Evolutionary conservation across 2,113 vertebrate species (phyloP).

Genomic region (Hemiscyllium ocellatum): DNA sequence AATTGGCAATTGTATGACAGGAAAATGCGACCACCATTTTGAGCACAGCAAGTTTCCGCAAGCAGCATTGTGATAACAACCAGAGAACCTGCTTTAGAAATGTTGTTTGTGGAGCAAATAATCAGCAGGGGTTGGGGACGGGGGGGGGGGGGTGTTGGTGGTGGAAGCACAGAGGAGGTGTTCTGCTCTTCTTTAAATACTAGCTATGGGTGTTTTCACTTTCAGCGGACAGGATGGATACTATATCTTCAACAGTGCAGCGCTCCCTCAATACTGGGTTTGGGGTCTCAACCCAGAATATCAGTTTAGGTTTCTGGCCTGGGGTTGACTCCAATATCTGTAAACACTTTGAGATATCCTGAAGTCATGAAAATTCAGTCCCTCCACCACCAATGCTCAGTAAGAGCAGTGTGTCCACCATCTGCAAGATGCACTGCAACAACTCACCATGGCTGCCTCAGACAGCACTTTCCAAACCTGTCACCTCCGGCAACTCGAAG

Average conservation of each 20-base stretch:
- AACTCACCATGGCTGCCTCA: too few relatives aligned
- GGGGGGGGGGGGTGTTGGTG: too few relatives aligned
- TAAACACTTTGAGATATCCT: too few relatives aligned
- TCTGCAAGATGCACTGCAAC: too few relatives aligned
- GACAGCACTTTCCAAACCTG: too few relatives aligned
- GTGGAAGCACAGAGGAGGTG: too few relatives aligned
- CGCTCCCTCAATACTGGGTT: not conserved
- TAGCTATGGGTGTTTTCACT: not conserved
- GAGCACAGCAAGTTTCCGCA: not conserved
- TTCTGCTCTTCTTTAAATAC: not conserved
- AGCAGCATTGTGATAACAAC: not conserved
- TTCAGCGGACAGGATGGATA: not conserved
- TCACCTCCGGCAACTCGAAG: too few relatives aligned
- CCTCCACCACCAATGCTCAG: too few relatives aligned
- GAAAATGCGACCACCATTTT: not conserved
- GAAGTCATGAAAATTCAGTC: too few relatives aligned
- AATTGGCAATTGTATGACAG: not conserved
- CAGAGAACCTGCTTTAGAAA: not conserved
- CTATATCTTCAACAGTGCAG: too few relatives aligned
- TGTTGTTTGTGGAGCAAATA: not conserved
- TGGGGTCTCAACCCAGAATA: not conserved
- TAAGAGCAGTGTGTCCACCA: too few relatives aligned
- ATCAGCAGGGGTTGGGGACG: not conserved
- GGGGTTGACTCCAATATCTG: not conserved
- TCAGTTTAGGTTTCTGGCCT: not conserved